Evolutionary conservation across 1,140 invertebrate species (phyloP), one percentile per base, ranked within the genome.

Genomic region (Drosophila paulistorum): DNA sequence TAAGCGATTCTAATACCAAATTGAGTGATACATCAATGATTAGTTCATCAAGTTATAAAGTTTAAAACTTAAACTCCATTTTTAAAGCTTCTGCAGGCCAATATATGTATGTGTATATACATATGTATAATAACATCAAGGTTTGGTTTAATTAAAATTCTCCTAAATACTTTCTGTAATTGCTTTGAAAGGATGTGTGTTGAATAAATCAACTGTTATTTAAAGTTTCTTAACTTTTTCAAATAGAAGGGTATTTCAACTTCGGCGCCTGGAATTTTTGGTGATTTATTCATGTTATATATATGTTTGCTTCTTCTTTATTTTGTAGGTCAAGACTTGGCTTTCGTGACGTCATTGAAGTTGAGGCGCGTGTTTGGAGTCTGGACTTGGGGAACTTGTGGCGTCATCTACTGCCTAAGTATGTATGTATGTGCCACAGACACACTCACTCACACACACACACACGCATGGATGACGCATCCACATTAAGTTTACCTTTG

Each of bases 261-360:
- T 23, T 20, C 45, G 45, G 17, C 17, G 11, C 3, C 4, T 4
- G 13, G 37, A 5, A 23, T 51, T 51, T 51, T 51, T 6, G 30
- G 6, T 30, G 6, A 7, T 20, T 20, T 42, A 58, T 51, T 57
- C 26, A 33, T 17, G 57, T 10, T 37, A 58, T 4, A 35, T 37
- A 14, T 73, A 23, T 9, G 11, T 10, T 26, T 33, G 54, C 11
- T 51, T 20, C 20, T 51, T 51, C 17, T 41, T 62, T 66, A 62
- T 58, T 67, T 71, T 73, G 68, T 82, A 69, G 82, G 82, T 86
- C 79, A 85, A 80, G 62, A 60, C 63, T 63, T 45, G 65, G 30
- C 61, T 63, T 60, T 61, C 60, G 82, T 85, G 81, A 86, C 81
- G 81, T 86, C 79, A 85, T 59, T 54, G n/a, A 55, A 63, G 39